Evolutionary conservation across 2,113 vertebrate genomes (phyloP).

Genomic region (Scalopus aquaticus): DNA sequence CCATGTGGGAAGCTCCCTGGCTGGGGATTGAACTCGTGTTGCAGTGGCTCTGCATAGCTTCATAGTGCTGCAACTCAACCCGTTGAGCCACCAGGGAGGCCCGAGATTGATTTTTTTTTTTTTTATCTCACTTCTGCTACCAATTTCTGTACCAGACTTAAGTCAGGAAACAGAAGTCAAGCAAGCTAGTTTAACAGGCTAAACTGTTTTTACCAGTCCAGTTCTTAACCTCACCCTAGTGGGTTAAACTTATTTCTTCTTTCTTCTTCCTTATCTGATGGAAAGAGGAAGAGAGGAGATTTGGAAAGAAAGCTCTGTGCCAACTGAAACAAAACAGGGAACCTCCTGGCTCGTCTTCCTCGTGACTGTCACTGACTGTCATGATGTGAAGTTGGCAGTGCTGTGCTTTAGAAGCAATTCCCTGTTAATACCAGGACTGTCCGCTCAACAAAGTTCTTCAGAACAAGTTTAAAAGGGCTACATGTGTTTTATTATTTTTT

Average conservation of each 20-base stretch:
- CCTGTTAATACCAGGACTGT: background rate
- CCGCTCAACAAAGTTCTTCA: slow-evolving; percentile 17
- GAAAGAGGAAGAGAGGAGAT: background rate
- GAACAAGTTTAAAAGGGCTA: background rate
- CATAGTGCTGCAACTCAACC: too few relatives aligned
- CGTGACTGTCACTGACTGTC: background rate
- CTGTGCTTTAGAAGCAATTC: slow-evolving; percentile 5
- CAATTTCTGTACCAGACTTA: background rate
- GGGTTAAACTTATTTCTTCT: background rate
- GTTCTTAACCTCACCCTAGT: background rate
- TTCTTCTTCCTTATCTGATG: background rate
- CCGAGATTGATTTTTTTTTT: too few relatives aligned
- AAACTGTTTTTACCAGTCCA: background rate
- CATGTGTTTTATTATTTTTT: slow-evolving; percentile 13
- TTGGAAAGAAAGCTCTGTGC: background rate
- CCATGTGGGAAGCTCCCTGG: too few relatives aligned
- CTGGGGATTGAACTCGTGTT: too few relatives aligned
- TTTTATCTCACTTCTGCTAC: background rate
- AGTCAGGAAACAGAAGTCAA: background rate
- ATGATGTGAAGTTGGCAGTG: background rate
- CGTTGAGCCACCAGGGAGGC: too few relatives aligned
- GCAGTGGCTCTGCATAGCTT: too few relatives aligned
- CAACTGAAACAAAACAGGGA: background rate
- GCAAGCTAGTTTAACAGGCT: background rate
- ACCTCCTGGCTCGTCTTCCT: background rate